A percentile compares a stretch with the other conserved stretches of the same genome.
Evolutionary conservation across 2,797 vertebrate species (phyloP).

Genomic region (Leucoraja ocellata): DNA sequence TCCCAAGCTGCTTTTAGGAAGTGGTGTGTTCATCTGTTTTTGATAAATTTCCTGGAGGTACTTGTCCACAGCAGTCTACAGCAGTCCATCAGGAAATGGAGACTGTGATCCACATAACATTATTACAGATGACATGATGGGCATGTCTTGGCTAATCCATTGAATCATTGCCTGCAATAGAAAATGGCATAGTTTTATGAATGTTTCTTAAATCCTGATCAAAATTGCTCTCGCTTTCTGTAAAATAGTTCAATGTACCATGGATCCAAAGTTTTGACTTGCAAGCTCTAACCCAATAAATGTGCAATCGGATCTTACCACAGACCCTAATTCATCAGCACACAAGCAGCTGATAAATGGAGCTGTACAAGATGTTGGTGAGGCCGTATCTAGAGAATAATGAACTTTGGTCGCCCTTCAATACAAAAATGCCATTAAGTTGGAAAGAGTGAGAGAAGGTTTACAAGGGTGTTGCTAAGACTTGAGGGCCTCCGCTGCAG

Average conservation of each 20-base stretch:
- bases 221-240: not conserved
- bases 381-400: no score
- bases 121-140: not conserved
- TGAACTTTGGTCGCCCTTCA: no score
- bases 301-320: not conserved
- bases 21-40: not conserved
- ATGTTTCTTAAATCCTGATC: not conserved
- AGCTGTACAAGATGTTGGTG: no score
- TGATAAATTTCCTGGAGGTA: not conserved
- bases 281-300: not conserved
- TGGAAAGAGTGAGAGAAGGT: no score
- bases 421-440: no score
- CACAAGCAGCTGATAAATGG: conserved; percentile 41
- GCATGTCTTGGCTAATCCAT: not conserved
- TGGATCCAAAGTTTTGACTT: not conserved
- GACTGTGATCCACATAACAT: not conserved
- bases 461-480: no score
- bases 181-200: not conserved
- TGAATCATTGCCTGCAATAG: not conserved
- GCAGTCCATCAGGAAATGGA: not conserved
- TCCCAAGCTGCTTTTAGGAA: not conserved
- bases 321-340: conserved; percentile 40
- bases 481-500: no score
- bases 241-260: not conserved
- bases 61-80: not conserved